Conservation (phyloP, 2,113 vertebrate genomes). For the Pseudonaja textilis region DNA sequence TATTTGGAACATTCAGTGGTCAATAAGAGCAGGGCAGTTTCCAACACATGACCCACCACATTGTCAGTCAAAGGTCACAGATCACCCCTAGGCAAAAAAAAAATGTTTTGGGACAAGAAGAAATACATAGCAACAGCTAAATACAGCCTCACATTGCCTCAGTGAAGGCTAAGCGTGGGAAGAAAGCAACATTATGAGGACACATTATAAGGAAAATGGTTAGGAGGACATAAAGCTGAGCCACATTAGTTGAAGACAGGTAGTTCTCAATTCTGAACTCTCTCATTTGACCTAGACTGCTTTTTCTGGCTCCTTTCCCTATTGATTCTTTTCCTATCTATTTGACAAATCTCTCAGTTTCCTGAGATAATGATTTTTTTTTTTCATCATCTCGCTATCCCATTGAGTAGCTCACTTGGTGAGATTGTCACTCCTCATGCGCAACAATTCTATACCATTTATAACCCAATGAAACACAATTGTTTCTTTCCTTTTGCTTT, state of each 20-base stretch:
- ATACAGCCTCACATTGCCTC: neutral
- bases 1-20: neutral
- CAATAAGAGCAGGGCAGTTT: neutral
- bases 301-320: neutral
- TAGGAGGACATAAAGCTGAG: neutral
- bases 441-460: neutral
- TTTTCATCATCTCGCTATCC: neutral
- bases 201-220: neutral
- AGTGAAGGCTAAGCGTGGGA: neutral
- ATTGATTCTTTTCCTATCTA: neutral
- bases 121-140: neutral
- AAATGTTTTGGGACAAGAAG: neutral
- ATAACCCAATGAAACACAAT: neutral
- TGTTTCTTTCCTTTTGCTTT: constrained; percentile 1
- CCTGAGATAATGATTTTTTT: neutral
- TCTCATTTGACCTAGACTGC: neutral
- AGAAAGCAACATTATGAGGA: neutral
- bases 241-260: neutral
- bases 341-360: constrained; percentile 8
- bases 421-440: neutral
- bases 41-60: neutral
- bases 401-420: neutral
- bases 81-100: neutral
- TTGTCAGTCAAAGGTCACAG: neutral
- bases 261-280: neutral